Percentiles rank a stretch among this genome's conserved stretches.
Evolutionary conservation across 1,140 invertebrate species (phyloP).

Genomic region (Drosophila trapezifrons): DNA sequence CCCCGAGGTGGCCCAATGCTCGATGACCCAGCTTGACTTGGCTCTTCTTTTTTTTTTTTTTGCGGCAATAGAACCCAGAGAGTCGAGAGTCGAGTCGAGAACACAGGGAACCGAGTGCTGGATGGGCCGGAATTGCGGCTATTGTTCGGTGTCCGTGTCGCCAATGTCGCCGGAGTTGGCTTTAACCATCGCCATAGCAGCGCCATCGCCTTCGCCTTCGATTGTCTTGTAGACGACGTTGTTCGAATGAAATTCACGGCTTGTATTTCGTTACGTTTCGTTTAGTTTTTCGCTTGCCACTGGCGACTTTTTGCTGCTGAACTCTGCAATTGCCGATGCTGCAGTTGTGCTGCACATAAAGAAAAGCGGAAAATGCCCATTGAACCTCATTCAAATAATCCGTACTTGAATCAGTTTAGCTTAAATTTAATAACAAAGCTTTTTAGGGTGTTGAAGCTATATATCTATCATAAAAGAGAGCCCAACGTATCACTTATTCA

Average conservation of each 20-base stretch:
- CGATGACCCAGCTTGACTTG: constrained; percentile 36
- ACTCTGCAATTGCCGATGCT: constrained; percentile 28
- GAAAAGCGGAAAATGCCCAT: neutral
- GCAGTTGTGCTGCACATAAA: constrained; percentile 13
- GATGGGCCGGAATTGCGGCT: constrained; percentile 62
- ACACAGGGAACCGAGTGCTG: constrained; percentile 15
- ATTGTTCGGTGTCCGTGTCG: constrained; percentile 65
- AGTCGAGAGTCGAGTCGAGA: neutral
- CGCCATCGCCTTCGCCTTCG: constrained; percentile 74
- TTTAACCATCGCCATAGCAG: constrained; percentile 62
- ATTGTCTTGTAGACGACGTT: constrained; percentile 81
- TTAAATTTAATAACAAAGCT: no score
- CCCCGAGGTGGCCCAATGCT: constrained; percentile 36
- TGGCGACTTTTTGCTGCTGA: constrained; percentile 70
- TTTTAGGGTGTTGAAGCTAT: no score
- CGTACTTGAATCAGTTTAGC: no score
- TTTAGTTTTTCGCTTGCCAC: constrained; percentile 44
- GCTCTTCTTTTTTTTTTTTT: constrained; percentile 2
- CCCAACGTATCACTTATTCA: no score
- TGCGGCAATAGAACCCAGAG: constrained; percentile 25
- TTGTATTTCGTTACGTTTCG: constrained; percentile 81
- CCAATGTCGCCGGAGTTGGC: constrained; percentile 77
- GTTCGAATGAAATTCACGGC: constrained; percentile 81
- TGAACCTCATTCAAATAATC: no score
- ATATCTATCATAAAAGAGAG: no score